A percentile compares a stretch with the other conserved stretches of the same genome.
These are phyloP conservation scores for Halcyon malimbica DNA, from an alignment of 2,113 vertebrate genomes.

Conservation along the genomic window DNA sequence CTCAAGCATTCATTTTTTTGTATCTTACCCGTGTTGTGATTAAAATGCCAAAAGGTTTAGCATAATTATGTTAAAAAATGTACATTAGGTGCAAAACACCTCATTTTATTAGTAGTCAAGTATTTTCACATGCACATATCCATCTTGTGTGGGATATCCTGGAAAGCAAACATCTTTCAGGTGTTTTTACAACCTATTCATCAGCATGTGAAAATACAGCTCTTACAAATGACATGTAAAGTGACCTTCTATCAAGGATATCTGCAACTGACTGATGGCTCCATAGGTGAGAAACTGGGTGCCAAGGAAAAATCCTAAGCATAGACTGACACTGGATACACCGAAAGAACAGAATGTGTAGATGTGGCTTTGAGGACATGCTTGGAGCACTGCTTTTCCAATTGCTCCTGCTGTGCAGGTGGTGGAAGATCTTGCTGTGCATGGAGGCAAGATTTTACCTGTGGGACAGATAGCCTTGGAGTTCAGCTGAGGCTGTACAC, in stretches of 20 bases:
- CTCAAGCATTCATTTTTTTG: not conserved
- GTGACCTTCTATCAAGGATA: not conserved
- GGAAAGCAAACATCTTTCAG: not conserved
- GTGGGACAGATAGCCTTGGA: not conserved
- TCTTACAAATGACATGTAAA: not conserved
- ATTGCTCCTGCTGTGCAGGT: accelerated
- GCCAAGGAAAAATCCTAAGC: not conserved
- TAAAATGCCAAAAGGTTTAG: not conserved
- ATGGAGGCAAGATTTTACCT: not conserved
- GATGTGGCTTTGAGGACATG: not conserved
- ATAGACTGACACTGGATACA: not conserved
- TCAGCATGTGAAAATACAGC: not conserved
- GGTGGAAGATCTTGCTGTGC: not conserved
- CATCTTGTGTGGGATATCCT: not conserved
- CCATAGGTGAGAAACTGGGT: not conserved
- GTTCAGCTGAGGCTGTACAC: not conserved
- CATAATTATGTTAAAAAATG: not conserved
- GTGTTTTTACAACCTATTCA: not conserved
- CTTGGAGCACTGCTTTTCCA: not conserved
- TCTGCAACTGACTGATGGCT: not conserved
- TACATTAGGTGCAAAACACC: not conserved
- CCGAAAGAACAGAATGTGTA: not conserved
- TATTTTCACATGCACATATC: not conserved
- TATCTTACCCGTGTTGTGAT: not conserved
- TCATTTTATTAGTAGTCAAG: not conserved